Conservation (phyloP, 1,140 invertebrate genomes). For the Ostrea denselamellosa region DNA sequence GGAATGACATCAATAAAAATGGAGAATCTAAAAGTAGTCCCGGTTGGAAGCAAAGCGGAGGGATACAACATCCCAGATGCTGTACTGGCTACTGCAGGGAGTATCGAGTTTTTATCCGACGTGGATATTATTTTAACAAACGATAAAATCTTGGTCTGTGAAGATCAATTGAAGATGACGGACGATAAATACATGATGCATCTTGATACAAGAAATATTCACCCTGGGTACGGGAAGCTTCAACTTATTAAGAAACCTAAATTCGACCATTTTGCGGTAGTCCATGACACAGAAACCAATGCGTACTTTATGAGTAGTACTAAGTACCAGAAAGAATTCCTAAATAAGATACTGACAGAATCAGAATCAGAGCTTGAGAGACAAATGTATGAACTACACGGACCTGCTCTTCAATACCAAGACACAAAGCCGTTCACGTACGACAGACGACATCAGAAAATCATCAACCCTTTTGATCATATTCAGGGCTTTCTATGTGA, state of each 20-base stretch:
- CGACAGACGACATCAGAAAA: conserved; percentile 28
- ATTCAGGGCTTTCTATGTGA: conserved; percentile 45
- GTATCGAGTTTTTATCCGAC: conserved; percentile 41
- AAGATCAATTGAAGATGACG: not conserved
- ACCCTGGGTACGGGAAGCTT: conserved; percentile 40
- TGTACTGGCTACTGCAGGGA: not conserved
- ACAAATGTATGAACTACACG: conserved; percentile 34
- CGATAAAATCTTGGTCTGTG: not conserved
- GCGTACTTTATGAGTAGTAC: conserved; percentile 6
- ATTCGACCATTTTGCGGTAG: not conserved
- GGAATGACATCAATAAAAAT: not conserved
- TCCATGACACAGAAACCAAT: not conserved
- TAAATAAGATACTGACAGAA: not conserved
- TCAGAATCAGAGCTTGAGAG: conserved; percentile 25
- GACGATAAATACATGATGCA: not conserved
- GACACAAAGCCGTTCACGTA: conserved; percentile 11
- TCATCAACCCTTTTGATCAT: conserved; percentile 27
- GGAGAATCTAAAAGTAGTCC: not conserved
- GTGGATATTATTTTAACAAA: conserved; percentile 36
- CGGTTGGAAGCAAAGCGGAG: conserved; percentile 46
- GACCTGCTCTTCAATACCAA: conserved; percentile 51
- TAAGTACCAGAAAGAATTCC: not conserved
- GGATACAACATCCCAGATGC: conserved; percentile 51
- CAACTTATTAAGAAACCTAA: not conserved
- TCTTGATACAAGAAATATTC: conserved; percentile 6